phyloP scores from a whole-genome alignment of 64 coral and sea anemone genomes.

The Pocillopora verrucosa region DNA sequence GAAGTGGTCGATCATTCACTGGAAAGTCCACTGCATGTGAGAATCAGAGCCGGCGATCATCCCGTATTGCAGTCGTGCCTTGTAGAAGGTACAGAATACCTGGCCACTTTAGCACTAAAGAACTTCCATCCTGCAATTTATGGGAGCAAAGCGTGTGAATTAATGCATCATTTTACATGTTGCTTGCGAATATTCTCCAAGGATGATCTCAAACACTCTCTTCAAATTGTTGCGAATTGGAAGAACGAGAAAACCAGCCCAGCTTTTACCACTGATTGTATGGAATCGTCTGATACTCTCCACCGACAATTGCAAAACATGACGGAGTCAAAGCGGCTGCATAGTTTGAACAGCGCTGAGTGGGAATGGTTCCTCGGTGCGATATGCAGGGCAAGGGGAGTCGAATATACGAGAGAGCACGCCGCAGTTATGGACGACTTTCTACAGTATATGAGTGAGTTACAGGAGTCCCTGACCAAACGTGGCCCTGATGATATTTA shows the following conservation, averaged over 20 bases:
- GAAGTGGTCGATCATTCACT: constrained; percentile 38
- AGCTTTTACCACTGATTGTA: neutral
- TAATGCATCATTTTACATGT: neutral
- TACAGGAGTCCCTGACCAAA: neutral
- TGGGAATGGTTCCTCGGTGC: neutral
- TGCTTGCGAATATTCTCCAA: no score
- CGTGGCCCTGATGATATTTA: neutral
- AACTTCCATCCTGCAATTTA: constrained; percentile 59
- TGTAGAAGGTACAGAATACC: no score
- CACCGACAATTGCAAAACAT: neutral
- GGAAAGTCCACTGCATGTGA: constrained; percentile 40
- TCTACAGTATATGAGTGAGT: neutral
- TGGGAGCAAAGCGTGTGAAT: neutral
- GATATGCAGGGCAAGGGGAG: neutral
- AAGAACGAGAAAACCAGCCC: neutral
- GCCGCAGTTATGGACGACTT: neutral
- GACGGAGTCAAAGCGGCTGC: neutral
- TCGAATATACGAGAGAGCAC: neutral
- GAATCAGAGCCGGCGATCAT: constrained; percentile 28
- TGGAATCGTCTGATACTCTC: neutral
- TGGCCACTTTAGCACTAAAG: neutral
- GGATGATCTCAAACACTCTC: no score
- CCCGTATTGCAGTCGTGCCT: no score
- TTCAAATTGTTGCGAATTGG: neutral
- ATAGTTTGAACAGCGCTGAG: neutral